Conservation (phyloP, 2,888 invertebrate genomes). For the Allophyes oxyacanthae region DNA sequence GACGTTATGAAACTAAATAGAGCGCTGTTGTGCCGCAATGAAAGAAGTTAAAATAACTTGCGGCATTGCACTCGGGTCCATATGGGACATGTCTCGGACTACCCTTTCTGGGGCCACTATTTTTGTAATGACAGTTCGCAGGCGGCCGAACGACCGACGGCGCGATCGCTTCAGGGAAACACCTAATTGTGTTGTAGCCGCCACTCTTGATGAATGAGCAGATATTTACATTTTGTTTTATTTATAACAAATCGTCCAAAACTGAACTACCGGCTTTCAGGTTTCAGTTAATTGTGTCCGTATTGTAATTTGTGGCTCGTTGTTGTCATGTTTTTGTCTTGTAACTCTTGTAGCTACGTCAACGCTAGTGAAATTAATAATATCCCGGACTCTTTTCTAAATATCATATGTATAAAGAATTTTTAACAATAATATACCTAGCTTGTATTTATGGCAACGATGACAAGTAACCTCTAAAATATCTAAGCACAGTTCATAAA, state of each 20-base stretch:
- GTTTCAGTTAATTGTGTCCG: background rate
- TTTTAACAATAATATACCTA: no score
- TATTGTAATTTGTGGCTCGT: background rate
- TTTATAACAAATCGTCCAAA: conserved; percentile 41
- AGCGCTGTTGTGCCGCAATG: conserved; percentile 61
- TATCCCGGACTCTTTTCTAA: no score
- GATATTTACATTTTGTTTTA: conserved; percentile 54
- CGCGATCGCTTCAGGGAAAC: conserved; percentile 74
- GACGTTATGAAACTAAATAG: conserved; percentile 36
- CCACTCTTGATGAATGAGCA: conserved; percentile 71
- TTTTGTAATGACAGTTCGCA: conserved; percentile 87
- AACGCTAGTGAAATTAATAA: no score
- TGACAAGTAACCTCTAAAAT: no score
- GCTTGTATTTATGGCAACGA: no score
- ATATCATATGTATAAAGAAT: no score
- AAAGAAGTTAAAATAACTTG: conserved; percentile 79
- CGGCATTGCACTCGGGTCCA: conserved; percentile 71
- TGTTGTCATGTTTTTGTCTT: conserved; percentile 3
- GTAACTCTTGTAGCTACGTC: conserved; percentile 2
- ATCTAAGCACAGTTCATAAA: no score
- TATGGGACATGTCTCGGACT: conserved; percentile 83
- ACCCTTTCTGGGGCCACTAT: conserved; percentile 88
- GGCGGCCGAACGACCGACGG: conserved; percentile 70
- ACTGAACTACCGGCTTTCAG: background rate
- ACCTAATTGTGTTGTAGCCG: conserved; percentile 79